A percentile compares a stretch with the other conserved stretches of the same genome.
Evolutionary conservation across 2,113 vertebrate genomes (phyloP).

Genomic region (Circaetus cinerascens): DNA sequence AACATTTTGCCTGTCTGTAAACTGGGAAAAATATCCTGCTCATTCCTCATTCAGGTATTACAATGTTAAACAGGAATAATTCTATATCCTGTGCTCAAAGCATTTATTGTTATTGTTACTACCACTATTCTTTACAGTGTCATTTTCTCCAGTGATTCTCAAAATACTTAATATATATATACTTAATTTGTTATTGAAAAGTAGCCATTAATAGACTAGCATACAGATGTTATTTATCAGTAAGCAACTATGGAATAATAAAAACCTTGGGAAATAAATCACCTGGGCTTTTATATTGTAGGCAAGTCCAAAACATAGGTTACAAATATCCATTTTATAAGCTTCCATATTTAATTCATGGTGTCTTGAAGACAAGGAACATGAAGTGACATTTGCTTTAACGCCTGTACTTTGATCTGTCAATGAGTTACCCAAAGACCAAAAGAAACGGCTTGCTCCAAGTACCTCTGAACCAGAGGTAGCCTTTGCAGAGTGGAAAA

Average conservation of each 20-base stretch:
- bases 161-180: not conserved
- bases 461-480: not conserved
- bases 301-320: not conserved
- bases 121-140: not conserved
- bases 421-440: not conserved
- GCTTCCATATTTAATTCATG: not conserved
- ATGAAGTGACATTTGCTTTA: not conserved
- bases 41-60: not conserved
- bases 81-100: not conserved
- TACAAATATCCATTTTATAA: not conserved
- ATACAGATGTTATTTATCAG: not conserved
- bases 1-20: not conserved
- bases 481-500: not conserved
- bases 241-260: not conserved
- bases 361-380: not conserved
- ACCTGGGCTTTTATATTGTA: not conserved
- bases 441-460: not conserved
- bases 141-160: not conserved
- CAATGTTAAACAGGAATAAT: not conserved
- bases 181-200: not conserved
- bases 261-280: not conserved
- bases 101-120: not conserved
- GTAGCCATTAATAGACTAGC: not conserved
- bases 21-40: not conserved
- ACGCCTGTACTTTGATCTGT: not conserved